phyloP scores from a whole-genome alignment of 2,888 invertebrate species.

The Mayetiola destructor region DNA sequence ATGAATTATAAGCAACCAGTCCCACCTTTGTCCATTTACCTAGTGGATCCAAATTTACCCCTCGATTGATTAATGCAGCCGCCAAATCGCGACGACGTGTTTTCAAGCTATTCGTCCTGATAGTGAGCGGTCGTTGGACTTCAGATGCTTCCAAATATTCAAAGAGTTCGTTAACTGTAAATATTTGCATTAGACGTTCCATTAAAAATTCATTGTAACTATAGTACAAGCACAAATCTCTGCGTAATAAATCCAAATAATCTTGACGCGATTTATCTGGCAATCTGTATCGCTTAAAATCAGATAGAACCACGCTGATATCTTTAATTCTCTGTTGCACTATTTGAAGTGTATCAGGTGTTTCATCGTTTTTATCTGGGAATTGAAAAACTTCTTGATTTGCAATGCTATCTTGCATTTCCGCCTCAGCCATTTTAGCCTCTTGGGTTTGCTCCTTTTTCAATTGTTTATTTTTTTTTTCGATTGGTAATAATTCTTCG shows the following conservation, averaged over 20 bases:
- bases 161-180: conserved; percentile 69
- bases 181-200: conserved; percentile 79
- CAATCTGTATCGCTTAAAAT: conserved; percentile 58
- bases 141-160: conserved; percentile 96
- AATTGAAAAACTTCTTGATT: conserved; percentile 64
- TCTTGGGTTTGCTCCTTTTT: conserved; percentile 56
- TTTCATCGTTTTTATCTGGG: conserved; percentile 59
- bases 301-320: conserved; percentile 59
- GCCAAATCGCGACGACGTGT: conserved; percentile 83
- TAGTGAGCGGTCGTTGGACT: conserved; percentile 83
- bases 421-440: conserved; percentile 59
- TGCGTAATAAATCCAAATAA: conserved; percentile 61
- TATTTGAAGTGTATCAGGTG: conserved; percentile 62
- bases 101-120: conserved; percentile 90
- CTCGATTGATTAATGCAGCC: conserved; percentile 85
- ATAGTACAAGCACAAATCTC: conserved; percentile 86
- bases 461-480: conserved; percentile 64
- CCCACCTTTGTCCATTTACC: conserved; percentile 99
- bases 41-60: conserved; percentile 94
- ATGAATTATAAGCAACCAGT: conserved; percentile 86
- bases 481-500: conserved; percentile 68
- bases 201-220: conserved; percentile 95
- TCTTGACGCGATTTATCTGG: conserved; percentile 59
- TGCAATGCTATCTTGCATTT: conserved; percentile 65
- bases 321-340: conserved; percentile 84